A percentile compares a stretch with the other conserved stretches of the same genome.
phyloP scores from a whole-genome alignment of 2,113 vertebrate species.

The Orthonyx spaldingii region DNA sequence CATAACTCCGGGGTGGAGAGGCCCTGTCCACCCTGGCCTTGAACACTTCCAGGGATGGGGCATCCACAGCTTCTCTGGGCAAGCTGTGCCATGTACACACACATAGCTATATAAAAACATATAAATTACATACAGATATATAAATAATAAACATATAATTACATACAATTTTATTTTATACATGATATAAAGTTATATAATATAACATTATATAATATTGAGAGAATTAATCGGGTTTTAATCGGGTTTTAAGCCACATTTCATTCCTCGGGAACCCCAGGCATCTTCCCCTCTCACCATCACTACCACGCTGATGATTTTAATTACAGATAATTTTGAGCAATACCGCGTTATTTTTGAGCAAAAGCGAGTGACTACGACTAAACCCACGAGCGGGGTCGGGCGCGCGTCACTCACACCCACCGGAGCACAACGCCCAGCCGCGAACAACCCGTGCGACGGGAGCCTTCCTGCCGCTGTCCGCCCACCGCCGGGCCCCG shows the following conservation, averaged over 20 bases:
- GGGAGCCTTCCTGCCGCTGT: neutral
- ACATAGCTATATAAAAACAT: neutral
- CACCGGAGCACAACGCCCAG: neutral
- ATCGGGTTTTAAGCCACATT: neutral
- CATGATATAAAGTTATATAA: neutral
- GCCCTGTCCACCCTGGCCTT: too few relatives aligned
- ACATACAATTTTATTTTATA: too few relatives aligned
- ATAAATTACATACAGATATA: neutral
- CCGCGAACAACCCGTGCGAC: neutral
- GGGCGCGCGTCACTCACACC: neutral
- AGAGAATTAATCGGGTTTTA: neutral
- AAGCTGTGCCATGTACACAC: neutral
- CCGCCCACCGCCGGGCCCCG: neutral
- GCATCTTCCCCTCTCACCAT: neutral
- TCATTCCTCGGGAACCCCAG: neutral
- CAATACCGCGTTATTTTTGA: neutral
- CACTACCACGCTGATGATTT: neutral
- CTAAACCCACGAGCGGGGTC: neutral
- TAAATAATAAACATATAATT: neutral
- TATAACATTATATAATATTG: neutral
- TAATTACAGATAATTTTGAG: neutral
- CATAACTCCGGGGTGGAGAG: neutral
- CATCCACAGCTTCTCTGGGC: neutral
- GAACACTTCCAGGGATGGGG: neutral
- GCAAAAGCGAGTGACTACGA: neutral